Conservation (phyloP, 2,113 vertebrate species). For the Ariopsis seemanni region DNA sequence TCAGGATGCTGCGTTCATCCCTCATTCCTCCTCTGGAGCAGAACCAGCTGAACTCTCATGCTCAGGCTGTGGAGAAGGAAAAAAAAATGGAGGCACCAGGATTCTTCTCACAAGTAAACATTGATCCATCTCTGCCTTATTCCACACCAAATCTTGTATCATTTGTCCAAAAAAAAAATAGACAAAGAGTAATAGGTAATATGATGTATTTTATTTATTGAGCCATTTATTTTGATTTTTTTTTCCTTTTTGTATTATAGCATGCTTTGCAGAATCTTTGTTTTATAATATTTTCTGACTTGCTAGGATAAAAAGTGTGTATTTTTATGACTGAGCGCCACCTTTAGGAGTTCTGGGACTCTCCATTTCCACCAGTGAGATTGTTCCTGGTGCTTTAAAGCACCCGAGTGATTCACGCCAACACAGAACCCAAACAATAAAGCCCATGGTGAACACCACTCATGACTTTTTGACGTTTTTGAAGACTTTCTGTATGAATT, state of each 20-base stretch:
- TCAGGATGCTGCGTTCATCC: conserved; percentile 27
- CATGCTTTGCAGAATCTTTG: conserved; percentile 61
- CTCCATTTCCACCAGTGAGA: conserved; percentile 51
- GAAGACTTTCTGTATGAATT: neutral
- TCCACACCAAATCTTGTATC: conserved; percentile 49
- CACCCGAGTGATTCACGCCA: conserved; percentile 56
- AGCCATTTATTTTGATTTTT: conserved; percentile 43
- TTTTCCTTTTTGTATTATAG: conserved; percentile 59
- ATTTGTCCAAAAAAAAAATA: conserved; percentile 45
- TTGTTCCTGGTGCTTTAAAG: conserved; percentile 59
- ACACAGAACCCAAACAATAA: conserved; percentile 57
- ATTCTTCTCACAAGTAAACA: conserved; percentile 47
- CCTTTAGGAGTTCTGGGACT: conserved; percentile 62
- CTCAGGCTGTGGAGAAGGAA: conserved; percentile 46
- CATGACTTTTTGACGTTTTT: conserved; percentile 44
- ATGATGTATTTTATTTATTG: conserved; percentile 61
- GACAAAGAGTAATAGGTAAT: conserved; percentile 40
- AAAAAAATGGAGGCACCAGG: conserved; percentile 17
- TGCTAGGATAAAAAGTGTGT: conserved; percentile 59
- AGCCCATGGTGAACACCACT: conserved; percentile 48
- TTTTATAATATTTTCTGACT: conserved; percentile 59
- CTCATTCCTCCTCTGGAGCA: conserved; percentile 38
- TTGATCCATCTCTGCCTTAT: conserved; percentile 62
- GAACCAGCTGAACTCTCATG: conserved; percentile 29
- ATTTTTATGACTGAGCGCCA: conserved; percentile 56